Percentiles rank a stretch among this genome's conserved stretches.
Conservation (phyloP, 2,113 vertebrate genomes). For the Lasiurus cinereus region DNA sequence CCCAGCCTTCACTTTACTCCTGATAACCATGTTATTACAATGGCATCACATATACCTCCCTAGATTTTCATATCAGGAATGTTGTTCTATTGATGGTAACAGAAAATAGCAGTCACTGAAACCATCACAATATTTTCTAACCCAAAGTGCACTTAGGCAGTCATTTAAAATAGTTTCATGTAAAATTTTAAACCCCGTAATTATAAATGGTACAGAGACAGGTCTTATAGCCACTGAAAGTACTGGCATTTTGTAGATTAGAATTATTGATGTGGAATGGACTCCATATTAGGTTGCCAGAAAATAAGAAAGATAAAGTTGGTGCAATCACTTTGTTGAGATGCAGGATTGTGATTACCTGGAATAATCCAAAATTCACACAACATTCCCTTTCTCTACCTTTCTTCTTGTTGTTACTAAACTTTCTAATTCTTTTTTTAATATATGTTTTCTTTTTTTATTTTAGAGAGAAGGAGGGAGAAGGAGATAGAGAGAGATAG, state of each 20-base stretch:
- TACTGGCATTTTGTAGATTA: background rate
- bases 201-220: background rate
- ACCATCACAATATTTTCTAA: background rate
- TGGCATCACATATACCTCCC: no score
- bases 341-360: background rate
- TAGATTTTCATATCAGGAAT: background rate
- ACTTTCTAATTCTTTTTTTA: background rate
- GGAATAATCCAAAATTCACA: rapidly evolving
- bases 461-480: no score
- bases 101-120: background rate
- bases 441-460: no score
- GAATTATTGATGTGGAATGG: background rate
- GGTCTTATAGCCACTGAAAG: background rate
- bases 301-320: background rate
- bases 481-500: no score
- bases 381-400: no score
- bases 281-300: background rate
- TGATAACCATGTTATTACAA: no score
- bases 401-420: background rate
- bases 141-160: background rate
- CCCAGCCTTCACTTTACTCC: no score
- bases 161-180: background rate
- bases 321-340: background rate
- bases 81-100: background rate
- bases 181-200: background rate